A percentile compares a stretch with the other conserved stretches of the same genome.
Conservation (phyloP, 2,888 invertebrate species). For the Rutpela maculata region DNA sequence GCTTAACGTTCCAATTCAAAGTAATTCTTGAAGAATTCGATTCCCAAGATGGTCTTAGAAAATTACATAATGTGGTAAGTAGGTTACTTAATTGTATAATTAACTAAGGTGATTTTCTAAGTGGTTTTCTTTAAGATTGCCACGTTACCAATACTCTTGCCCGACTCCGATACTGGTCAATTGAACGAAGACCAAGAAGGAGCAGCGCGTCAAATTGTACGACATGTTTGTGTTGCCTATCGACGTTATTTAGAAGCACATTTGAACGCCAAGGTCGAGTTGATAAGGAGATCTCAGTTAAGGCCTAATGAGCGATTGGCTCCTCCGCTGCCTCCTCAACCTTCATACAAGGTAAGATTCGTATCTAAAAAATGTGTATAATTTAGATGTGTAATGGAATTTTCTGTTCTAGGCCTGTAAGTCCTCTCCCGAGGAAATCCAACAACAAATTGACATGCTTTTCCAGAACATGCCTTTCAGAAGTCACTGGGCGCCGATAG, state of each 20-base stretch:
- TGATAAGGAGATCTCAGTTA: conserved; percentile 78
- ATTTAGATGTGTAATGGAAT: too few species aligned
- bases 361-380: too few species aligned
- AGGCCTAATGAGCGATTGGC: conserved; percentile 68
- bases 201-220: conserved; percentile 91
- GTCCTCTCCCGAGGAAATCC: conserved; percentile 86
- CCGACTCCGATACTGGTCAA: conserved; percentile 80
- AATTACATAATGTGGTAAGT: conserved; percentile 93
- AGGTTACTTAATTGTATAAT: background rate
- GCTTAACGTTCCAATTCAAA: conserved; percentile 93
- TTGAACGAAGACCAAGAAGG: conserved; percentile 92
- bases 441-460: conserved; percentile 89
- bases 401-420: conserved; percentile 78
- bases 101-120: background rate
- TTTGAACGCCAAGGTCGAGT: conserved; percentile 86
- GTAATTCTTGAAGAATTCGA: conserved; percentile 97
- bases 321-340: conserved; percentile 69
- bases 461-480: conserved; percentile 85
- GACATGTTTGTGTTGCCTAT: conserved; percentile 93
- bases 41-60: conserved; percentile 92
- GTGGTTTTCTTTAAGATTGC: conserved; percentile 78
- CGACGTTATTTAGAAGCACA: conserved; percentile 95
- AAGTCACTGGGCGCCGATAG: conserved; percentile 92
- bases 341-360: conserved; percentile 73
- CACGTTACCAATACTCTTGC: conserved; percentile 87